phyloP scores from a whole-genome alignment of 2,797 vertebrate species.

The Ispidina picta region DNA sequence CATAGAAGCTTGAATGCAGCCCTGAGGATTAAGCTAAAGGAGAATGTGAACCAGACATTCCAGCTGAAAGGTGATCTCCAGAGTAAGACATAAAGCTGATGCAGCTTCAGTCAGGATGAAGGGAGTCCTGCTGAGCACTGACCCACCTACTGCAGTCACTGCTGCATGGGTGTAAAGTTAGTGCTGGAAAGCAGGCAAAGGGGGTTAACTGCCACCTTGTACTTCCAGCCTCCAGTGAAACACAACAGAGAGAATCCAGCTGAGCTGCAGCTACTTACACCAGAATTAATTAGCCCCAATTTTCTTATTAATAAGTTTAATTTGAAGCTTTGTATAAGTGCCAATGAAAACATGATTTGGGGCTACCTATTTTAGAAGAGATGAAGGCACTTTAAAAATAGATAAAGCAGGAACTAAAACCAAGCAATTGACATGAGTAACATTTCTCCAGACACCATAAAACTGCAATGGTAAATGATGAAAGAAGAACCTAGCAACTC shows the following conservation, averaged over 20 bases:
- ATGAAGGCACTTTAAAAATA: background rate
- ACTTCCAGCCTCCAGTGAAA: background rate
- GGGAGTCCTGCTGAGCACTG: background rate
- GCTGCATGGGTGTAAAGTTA: fast-evolving
- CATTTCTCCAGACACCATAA: constrained; percentile 43
- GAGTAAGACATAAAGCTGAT: background rate
- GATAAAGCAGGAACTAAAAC: constrained; percentile 6
- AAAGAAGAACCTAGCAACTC: constrained; percentile 40
- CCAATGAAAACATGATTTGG: background rate
- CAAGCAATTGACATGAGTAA: background rate
- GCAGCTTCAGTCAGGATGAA: background rate
- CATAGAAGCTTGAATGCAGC: background rate
- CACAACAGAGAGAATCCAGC: background rate
- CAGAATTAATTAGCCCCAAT: background rate
- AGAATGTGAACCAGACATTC: background rate
- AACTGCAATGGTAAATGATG: constrained; percentile 9
- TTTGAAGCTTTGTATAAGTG: background rate
- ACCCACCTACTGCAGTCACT: fast-evolving
- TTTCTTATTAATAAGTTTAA: background rate
- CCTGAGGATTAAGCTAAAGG: background rate
- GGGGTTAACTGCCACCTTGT: background rate
- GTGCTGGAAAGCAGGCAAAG: background rate
- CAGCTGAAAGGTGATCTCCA: background rate
- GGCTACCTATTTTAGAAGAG: background rate
- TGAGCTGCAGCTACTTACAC: background rate